Conservation (phyloP, 2,888 invertebrate genomes). For the Chalcosyrphus nemorum region DNA sequence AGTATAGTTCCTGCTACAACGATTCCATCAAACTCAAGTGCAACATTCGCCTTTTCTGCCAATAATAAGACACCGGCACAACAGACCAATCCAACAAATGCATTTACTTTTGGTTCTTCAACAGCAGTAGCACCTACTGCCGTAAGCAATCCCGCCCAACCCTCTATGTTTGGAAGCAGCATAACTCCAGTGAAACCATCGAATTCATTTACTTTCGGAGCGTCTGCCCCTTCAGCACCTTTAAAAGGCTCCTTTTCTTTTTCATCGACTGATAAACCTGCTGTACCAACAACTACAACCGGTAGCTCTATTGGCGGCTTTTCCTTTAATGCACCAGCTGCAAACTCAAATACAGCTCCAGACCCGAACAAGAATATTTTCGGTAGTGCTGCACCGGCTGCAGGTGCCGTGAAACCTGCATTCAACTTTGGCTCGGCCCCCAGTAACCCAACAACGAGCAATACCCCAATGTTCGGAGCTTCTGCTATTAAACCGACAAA, state of each 20-base stretch:
- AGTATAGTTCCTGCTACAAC: slow-evolving; percentile 15
- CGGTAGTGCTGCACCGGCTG: slow-evolving; percentile 25
- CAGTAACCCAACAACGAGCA: slow-evolving; percentile 7
- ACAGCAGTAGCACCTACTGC: background rate
- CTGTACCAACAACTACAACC: slow-evolving; percentile 9
- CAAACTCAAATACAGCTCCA: slow-evolving; percentile 40
- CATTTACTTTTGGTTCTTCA: slow-evolving; percentile 51
- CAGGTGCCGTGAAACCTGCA: slow-evolving; percentile 67
- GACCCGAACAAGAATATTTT: slow-evolving; percentile 69
- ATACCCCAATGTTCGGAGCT: slow-evolving; percentile 31
- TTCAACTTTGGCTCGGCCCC: slow-evolving; percentile 74
- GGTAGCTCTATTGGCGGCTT: slow-evolving; percentile 67
- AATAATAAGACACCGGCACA: slow-evolving; percentile 7
- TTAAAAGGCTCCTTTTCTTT: slow-evolving; percentile 26
- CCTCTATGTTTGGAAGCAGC: slow-evolving; percentile 32
- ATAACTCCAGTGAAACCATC: slow-evolving; percentile 37
- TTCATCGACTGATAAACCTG: slow-evolving; percentile 32
- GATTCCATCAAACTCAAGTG: slow-evolving; percentile 18
- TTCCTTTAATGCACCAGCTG: slow-evolving; percentile 29
- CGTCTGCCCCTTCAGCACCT: slow-evolving; percentile 13
- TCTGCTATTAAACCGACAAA: slow-evolving; percentile 61
- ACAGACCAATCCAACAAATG: background rate
- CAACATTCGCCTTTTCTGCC: slow-evolving; percentile 45
- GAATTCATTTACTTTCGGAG: slow-evolving; percentile 54
- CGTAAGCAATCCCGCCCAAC: background rate